These are phyloP conservation scores for Atherinosoma microstoma DNA, from an alignment of 2,797 vertebrate species.

Conservation along the genomic window DNA sequence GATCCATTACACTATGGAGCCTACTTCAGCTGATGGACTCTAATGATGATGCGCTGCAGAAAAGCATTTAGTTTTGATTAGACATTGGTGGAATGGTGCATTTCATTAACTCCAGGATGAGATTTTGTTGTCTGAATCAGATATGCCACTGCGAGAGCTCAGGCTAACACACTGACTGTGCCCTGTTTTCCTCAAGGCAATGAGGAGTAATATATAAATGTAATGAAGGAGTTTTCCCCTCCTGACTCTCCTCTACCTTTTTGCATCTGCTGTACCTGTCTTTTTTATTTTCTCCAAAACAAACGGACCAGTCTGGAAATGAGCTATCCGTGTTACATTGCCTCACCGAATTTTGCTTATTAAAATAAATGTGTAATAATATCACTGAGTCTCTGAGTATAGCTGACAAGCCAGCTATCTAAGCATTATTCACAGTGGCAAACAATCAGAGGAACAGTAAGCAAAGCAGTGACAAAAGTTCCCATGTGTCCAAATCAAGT, in stretches of 20 bases:
- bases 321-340: constrained; percentile 19
- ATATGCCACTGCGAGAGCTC: constrained; percentile 44
- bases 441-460: background rate
- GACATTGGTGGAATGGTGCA: constrained; percentile 70
- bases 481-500: constrained; percentile 13
- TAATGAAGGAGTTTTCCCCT: constrained; percentile 45
- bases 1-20: constrained; percentile 68
- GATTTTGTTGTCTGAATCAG: constrained; percentile 68
- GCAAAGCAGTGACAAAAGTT: background rate
- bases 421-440: constrained; percentile 18
- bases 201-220: constrained; percentile 57
- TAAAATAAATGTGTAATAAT: constrained; percentile 35
- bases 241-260: constrained; percentile 36
- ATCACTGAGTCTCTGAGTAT: background rate
- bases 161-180: constrained; percentile 22
- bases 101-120: constrained; percentile 77
- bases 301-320: constrained; percentile 36
- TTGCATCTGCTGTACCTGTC: constrained; percentile 7
- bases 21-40: constrained; percentile 69
- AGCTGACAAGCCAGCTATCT: background rate
- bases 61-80: constrained; percentile 78
- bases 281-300: constrained; percentile 12
- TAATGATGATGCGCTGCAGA: constrained; percentile 66
- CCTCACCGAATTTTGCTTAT: constrained; percentile 15
- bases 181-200: constrained; percentile 40